These are phyloP conservation scores for Pluvianellus socialis DNA, from an alignment of 2,113 vertebrate genomes.

Conservation along the genomic window DNA sequence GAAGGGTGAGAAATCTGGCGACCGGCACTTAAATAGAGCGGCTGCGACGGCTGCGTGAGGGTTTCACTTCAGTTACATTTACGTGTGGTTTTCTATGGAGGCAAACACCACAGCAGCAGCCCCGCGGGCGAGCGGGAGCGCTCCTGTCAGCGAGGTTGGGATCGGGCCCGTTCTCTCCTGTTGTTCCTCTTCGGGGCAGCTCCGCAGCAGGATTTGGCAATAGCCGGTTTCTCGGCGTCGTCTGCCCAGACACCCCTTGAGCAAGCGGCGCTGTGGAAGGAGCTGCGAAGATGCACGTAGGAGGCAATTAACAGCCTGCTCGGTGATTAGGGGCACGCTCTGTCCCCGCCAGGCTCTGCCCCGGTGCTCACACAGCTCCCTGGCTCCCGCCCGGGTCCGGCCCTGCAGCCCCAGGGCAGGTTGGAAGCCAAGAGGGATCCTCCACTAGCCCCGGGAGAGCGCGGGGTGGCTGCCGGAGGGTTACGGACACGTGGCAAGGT, in stretches of 20 bases:
- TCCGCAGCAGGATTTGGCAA: not conserved
- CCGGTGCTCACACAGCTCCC: rapidly evolving
- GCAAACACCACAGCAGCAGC: not conserved
- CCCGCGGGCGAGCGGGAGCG: rapidly evolving
- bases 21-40: rapidly evolving
- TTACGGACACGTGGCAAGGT: rapidly evolving
- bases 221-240: rapidly evolving
- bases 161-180: rapidly evolving
- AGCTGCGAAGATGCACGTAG: not conserved
- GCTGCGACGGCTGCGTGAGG: rapidly evolving
- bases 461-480: rapidly evolving
- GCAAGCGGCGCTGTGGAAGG: not conserved
- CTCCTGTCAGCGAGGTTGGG: rapidly evolving
- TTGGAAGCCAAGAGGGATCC: not conserved
- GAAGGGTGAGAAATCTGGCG: not conserved
- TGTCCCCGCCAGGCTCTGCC: not conserved
- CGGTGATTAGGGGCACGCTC: not conserved
- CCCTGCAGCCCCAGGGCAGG: not conserved
- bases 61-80: rapidly evolving
- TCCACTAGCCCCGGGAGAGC: too few species aligned
- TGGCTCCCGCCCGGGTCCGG: not conserved
- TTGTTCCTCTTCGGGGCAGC: not conserved
- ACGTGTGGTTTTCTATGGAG: not conserved
- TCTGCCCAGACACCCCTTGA: not conserved
- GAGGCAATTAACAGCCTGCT: not conserved